Evolutionary conservation across 2,113 vertebrate genomes (phyloP), one percentile per base, ranked within the genome.

Genomic region (Corythornis madagascariensis): DNA sequence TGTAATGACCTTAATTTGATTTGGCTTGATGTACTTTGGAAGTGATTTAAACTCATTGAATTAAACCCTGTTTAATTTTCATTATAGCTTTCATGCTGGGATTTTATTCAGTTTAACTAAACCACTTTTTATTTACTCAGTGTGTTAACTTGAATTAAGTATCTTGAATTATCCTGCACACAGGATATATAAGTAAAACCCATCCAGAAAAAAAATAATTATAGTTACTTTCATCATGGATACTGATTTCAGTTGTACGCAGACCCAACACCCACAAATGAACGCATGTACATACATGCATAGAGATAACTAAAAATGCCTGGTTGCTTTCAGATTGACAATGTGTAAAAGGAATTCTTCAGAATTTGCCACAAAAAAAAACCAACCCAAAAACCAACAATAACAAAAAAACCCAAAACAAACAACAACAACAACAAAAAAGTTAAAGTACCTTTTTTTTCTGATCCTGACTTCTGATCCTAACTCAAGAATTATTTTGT

Each of bases 61-160:
- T 92, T 93, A 90, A 88, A 83, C 29, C 4, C 38, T 88, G 31
- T 61, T 96, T 80, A 80, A 88, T 92, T 91, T 88, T 92, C 79
- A 83, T 94, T 90, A 83, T 22, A n/a, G n/a, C 22, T 77, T 93
- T 95, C 83, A 73, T 47, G 80, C 26, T 59, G 64, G 40, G 67
- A 61, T 88, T 90, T 92, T 86, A 66, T 33, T 13, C 38, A 73
- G 35, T 95, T 94, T 88, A 83, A 72, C 71, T 48, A 83, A 94
- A 86, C 55, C 50, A 33, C 55, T 82, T 72, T 8, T 57, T 83
- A 70, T 83, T 92, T 90, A 83, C 13, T 10, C 60, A 74, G 47
- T 7, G 4, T 88, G 63, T 75, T 88, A 89, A 83, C 50, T 88
- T 67, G 70, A 81, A 87, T 47, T 59, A 83, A 73, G 35, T 65